Evolutionary conservation across 2,113 vertebrate species (phyloP), one percentile per base, ranked within the genome.

Genomic region (Sylvilagus bachmani): DNA sequence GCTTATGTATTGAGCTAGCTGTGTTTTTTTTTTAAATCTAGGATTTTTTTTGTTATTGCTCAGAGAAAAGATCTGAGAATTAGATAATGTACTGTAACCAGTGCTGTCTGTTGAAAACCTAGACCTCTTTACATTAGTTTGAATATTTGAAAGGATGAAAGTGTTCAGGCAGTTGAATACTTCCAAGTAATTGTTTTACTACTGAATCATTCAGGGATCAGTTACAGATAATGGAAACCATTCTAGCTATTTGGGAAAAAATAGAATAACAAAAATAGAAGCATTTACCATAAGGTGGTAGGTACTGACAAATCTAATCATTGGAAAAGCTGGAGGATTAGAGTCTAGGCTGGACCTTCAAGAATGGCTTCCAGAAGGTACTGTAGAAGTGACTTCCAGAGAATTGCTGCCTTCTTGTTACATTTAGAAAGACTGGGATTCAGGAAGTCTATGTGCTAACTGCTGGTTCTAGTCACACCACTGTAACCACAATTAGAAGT

Each of bases 11-110:
- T 73, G 66, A 95, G 38, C 5, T 51, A 55, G n/a, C 82, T 75
- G 3, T 89, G 51, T 64, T 94, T 83, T 96, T 75, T 75, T 91
- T 96, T 84, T 83, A 82, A 81, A 53, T 71, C 9, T 75, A 81
- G 53, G 36, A 4, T 61, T 91, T 29, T 85, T 80, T 87, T 86
- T 90, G 44, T 67, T 66, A 51, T 11, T 49, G 24, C 66, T 83
- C 36, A 79, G 86, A 90, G 96, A 66, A 62, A 55, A 85, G 55
- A 62, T 49, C 27, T 70, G 51, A 74, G 83, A 75, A 58, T 86
- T 82, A 61, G 3, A 36, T 67, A 53, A 44, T 82, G 29, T 25
- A 7, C 64, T 74, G 84, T 53, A 51, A 1, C 77, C 66, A 64
- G 33, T 91, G 49, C 29, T 79, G 17, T 86, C 58, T 61, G 3